Conservation (phyloP, 2,113 vertebrate species). For the Neomonachus schauinslandi region DNA sequence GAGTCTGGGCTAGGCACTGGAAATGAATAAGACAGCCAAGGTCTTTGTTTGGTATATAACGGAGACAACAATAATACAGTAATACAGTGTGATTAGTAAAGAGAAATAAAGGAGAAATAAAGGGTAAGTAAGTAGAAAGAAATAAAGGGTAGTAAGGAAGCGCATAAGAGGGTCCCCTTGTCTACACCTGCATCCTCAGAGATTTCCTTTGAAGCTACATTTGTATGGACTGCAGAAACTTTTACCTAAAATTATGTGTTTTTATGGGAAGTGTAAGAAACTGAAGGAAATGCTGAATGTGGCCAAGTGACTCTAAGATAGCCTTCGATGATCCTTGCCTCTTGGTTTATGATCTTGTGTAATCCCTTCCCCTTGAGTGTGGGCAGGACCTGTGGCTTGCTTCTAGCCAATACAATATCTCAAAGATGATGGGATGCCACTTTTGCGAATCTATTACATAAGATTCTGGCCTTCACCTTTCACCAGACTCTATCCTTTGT, state of each 20-base stretch:
- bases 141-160: not conserved
- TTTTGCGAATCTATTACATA: not conserved
- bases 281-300: not conserved
- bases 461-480: not conserved
- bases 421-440: not conserved
- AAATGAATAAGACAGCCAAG: not conserved
- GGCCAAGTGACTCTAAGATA: not conserved
- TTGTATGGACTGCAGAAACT: not conserved
- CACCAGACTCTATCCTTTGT: not conserved
- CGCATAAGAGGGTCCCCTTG: not conserved
- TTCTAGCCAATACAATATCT: not conserved
- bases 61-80: not conserved
- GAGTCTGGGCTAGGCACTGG: not conserved
- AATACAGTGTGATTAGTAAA: not conserved
- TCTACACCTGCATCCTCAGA: not conserved
- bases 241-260: not conserved
- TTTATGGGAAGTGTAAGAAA: not conserved
- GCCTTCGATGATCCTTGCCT: not conserved
- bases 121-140: not conserved
- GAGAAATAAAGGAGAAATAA: slow-evolving; percentile 9
- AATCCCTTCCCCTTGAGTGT: not conserved
- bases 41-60: not conserved
- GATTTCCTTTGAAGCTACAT: not conserved
- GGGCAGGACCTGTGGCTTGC: not conserved
- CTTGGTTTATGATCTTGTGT: not conserved